A percentile compares a stretch with the other conserved stretches of the same genome.
Evolutionary conservation across 92 coral and sea anemone genomes (phyloP).

Genomic region (Siderastrea siderea): DNA sequence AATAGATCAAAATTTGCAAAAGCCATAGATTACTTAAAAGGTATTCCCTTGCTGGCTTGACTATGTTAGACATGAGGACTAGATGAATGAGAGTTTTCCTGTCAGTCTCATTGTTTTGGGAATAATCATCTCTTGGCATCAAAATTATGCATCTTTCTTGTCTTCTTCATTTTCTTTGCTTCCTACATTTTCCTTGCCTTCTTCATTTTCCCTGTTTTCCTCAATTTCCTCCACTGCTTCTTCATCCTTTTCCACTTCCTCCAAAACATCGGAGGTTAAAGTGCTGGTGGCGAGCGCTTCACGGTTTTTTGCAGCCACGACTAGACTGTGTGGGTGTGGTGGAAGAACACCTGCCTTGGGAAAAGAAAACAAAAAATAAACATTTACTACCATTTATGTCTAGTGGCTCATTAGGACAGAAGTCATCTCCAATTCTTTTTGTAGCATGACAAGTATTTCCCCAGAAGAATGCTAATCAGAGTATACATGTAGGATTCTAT

Average conservation of each 20-base stretch:
- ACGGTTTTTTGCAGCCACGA: conserved; percentile 88
- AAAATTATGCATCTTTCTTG: not conserved
- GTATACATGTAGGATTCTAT: no score
- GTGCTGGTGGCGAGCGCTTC: conserved; percentile 50
- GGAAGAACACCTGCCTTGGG: conserved; percentile 96
- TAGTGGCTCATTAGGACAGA: no score
- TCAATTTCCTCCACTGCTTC: conserved; percentile 27
- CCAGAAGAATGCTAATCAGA: no score
- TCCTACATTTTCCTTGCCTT: not conserved
- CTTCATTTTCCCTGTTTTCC: not conserved
- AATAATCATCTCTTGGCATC: not conserved
- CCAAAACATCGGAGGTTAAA: conserved; percentile 5
- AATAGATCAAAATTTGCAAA: no score
- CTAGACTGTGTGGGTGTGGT: conserved; percentile 93
- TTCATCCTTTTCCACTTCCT: conserved; percentile 67
- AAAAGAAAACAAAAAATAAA: not conserved
- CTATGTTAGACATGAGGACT: no score
- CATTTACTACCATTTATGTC: not conserved
- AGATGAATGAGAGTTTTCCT: no score
- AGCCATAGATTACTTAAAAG: no score
- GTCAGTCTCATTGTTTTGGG: not conserved
- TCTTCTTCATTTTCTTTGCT: not conserved
- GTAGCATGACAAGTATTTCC: no score
- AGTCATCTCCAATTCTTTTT: not conserved
- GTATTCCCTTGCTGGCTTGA: no score